phyloP scores from a whole-genome alignment of 1,140 invertebrate genomes.

The Potamilus streckersoni region DNA sequence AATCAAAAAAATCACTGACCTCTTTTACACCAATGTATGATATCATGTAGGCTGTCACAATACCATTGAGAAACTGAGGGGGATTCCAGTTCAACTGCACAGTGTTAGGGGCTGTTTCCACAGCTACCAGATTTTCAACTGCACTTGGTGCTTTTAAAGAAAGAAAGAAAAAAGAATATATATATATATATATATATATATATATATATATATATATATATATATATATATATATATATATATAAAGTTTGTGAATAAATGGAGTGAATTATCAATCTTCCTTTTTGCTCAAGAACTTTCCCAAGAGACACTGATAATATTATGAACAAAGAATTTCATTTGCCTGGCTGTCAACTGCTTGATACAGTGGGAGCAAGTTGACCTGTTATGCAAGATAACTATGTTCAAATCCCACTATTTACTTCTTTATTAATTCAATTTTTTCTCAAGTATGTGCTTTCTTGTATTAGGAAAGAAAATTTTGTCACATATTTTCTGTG shows the following conservation, averaged over 20 bases:
- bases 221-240: no score
- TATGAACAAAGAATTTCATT: background rate
- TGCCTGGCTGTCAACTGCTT: background rate
- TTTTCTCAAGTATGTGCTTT: background rate
- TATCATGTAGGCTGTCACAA: conserved; percentile 40
- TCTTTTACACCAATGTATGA: conserved; percentile 29
- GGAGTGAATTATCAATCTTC: background rate
- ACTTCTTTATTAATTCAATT: background rate
- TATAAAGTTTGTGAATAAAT: no score
- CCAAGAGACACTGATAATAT: no score
- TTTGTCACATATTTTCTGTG: no score
- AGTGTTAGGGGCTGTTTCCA: conserved; percentile 33
- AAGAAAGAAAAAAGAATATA: conserved; percentile 1
- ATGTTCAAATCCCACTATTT: no score
- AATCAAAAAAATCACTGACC: background rate
- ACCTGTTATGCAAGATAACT: no score
- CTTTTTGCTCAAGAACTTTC: background rate
- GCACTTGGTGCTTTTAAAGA: conserved; percentile 46
- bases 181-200: no score
- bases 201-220: no score
- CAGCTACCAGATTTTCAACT: conserved; percentile 40
- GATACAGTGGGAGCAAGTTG: no score
- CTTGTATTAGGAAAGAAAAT: no score
- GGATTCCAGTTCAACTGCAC: conserved; percentile 45
- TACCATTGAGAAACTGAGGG: conserved; percentile 45